phyloP scores from a whole-genome alignment of 1,140 invertebrate species.

The Bombyx mandarina region DNA sequence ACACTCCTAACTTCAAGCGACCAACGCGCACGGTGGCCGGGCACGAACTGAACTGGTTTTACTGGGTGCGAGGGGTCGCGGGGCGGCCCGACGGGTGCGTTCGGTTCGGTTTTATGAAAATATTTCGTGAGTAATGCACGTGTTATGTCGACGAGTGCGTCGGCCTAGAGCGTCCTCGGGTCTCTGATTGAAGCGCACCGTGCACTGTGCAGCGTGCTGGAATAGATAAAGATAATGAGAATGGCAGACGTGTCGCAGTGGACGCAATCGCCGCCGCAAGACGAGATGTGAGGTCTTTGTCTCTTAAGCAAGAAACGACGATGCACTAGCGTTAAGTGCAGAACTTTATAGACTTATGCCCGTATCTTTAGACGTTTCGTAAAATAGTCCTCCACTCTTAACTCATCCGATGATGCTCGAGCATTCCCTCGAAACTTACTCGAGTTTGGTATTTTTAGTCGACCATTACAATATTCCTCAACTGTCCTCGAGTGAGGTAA shows the following conservation, averaged over 20 bases:
- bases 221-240: conserved; percentile 11
- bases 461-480: too few relatives aligned
- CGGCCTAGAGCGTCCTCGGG: conserved; percentile 57
- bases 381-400: too few relatives aligned
- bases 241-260: conserved; percentile 5
- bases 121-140: conserved; percentile 71
- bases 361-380: too few relatives aligned
- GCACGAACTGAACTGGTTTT: conserved; percentile 67
- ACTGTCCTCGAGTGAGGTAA: too few relatives aligned
- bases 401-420: too few relatives aligned
- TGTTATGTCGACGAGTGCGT: conserved; percentile 62
- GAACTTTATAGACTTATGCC: conserved; percentile 21
- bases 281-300: conserved; percentile 35
- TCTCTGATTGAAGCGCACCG: conserved; percentile 55
- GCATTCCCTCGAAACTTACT: too few relatives aligned
- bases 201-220: conserved; percentile 17
- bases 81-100: conserved; percentile 51
- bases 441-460: too few relatives aligned
- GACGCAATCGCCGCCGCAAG: conserved; percentile 3
- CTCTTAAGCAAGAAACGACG: conserved; percentile 24
- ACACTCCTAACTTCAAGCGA: conserved; percentile 20
- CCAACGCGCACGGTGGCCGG: conserved; percentile 60
- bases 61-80: conserved; percentile 29
- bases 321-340: conserved; percentile 24
- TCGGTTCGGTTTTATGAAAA: conserved; percentile 68